Percentiles rank a stretch among this genome's conserved stretches.
These are phyloP conservation scores for Sylvia atricapilla DNA, from an alignment of 2,113 vertebrate species.

Conservation along the genomic window DNA sequence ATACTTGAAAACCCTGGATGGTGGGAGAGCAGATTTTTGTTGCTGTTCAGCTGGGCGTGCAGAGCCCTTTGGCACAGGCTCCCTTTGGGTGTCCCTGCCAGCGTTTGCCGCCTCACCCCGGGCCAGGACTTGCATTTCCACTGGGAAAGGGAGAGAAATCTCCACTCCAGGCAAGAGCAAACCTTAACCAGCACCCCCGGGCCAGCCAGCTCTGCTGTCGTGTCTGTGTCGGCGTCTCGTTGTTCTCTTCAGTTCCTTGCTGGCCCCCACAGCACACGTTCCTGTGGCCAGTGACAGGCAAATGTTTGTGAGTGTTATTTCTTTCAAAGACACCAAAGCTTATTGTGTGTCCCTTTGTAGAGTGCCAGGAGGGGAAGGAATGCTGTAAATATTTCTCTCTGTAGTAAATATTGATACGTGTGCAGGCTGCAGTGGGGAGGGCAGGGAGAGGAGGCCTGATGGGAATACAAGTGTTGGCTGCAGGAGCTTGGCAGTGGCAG, in stretches of 20 bases:
- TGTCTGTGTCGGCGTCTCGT: conserved; percentile 17
- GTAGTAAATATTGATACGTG: conserved; percentile 19
- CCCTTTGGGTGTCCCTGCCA: background rate
- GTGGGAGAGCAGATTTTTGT: background rate
- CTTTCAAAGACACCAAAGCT: conserved; percentile 68
- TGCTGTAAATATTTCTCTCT: conserved; percentile 59
- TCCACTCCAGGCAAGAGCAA: background rate
- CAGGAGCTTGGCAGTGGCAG: background rate
- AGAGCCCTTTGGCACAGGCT: background rate
- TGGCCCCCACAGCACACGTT: background rate
- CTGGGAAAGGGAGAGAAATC: background rate
- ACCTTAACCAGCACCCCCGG: background rate
- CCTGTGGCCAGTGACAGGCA: conserved; percentile 19
- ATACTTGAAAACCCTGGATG: conserved; percentile 66
- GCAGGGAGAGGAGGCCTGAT: background rate
- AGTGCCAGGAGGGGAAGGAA: conserved; percentile 59
- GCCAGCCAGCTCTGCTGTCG: background rate
- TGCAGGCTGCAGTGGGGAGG: conserved; percentile 38
- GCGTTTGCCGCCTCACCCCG: background rate
- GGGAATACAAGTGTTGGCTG: background rate
- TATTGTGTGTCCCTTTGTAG: conserved; percentile 40
- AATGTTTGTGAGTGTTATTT: conserved; percentile 47
- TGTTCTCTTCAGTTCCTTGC: background rate
- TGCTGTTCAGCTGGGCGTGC: background rate
- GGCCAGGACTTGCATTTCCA: background rate